Base-by-base conservation (phyloP, 2,888 invertebrate genomes). In the Dorcus hopei region DNA sequence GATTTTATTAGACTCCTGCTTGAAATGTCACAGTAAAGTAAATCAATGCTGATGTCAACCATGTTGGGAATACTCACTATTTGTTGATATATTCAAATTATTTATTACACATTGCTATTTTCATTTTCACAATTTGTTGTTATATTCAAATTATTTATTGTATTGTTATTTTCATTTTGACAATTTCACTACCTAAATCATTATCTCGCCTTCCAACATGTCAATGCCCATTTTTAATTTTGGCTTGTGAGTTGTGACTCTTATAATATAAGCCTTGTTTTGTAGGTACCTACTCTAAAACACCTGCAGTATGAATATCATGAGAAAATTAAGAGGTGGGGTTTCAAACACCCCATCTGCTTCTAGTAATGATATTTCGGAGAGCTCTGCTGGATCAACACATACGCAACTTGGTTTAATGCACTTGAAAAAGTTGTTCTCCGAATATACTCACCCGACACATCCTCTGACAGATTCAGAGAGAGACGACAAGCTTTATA, bases 391-490 rank as follows among this genome's bases (percentile, higher is more conserved):
- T 63, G 84, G 87, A 57, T 85, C 90, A 50, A 86, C 90, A 61
- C 92, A 92, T 74, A 87, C 93, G 54, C 93, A 95, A 72, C 85
- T 98, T 58, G 97, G 96, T 40, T 84, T 98, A 57, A 95, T 94
- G 89, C 97, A 98, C 76, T 84, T 99, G 51, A 92, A 97, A 74
- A 98, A 98, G 79, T 84, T 98, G 41, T 98, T 97, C 79, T 89
- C 92, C 52, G 97, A 97, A 78, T 96, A 95, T 74, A 90, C 91
- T 39, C 95, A 97, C 80, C 93, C 95, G 41, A 83, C 90, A 40
- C 89, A 93, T 69, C 87, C 90, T 3, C 82, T 93, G 9, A 84
- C 86, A 43, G 93, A 93, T 64, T 82, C 85, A 55, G 94, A 95
- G 77, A 87, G 90, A 72, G 96, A 97, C 80, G 92, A 92, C 74